Evolutionary conservation across 2,888 invertebrate species (phyloP).

Genomic region (Drymonia ruficornis): DNA sequence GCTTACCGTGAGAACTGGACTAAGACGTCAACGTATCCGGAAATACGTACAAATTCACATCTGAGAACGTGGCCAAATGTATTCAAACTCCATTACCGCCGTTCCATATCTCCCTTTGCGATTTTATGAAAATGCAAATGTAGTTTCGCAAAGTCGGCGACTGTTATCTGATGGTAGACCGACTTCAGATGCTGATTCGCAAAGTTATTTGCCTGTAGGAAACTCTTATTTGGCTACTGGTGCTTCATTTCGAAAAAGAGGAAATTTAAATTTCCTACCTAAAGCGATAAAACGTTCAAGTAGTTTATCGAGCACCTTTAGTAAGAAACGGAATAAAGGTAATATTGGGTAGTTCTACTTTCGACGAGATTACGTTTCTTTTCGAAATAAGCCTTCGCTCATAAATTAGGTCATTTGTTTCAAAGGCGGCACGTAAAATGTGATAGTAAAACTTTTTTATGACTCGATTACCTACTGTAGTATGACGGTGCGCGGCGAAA

Average conservation of each 20-base stretch:
- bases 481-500: conserved; percentile 36
- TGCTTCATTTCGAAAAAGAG: conserved; percentile 27
- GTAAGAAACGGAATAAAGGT: conserved; percentile 17
- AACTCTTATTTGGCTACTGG: conserved; percentile 39
- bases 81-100: not conserved
- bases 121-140: conserved; percentile 31
- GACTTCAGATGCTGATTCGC: conserved; percentile 38
- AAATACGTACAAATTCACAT: not conserved
- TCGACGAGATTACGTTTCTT: conserved; percentile 46
- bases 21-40: not conserved
- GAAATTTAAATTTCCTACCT: conserved; percentile 44
- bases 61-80: not conserved
- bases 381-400: conserved; percentile 51
- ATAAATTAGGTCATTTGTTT: conserved; percentile 64
- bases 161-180: conserved; percentile 57
- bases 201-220: conserved; percentile 52
- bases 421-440: conserved; percentile 67
- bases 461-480: conserved; percentile 49
- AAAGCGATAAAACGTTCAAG: conserved; percentile 32
- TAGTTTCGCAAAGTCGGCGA: conserved; percentile 43
- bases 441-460: conserved; percentile 76
- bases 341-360: conserved; percentile 26
- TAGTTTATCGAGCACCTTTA: conserved; percentile 35
- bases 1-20: no score
- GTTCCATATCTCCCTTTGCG: conserved; percentile 4